A percentile compares a stretch with the other conserved stretches of the same genome.
Evolutionary conservation across 2,113 vertebrate genomes (phyloP).

Genomic region (Crotalus viridis): DNA sequence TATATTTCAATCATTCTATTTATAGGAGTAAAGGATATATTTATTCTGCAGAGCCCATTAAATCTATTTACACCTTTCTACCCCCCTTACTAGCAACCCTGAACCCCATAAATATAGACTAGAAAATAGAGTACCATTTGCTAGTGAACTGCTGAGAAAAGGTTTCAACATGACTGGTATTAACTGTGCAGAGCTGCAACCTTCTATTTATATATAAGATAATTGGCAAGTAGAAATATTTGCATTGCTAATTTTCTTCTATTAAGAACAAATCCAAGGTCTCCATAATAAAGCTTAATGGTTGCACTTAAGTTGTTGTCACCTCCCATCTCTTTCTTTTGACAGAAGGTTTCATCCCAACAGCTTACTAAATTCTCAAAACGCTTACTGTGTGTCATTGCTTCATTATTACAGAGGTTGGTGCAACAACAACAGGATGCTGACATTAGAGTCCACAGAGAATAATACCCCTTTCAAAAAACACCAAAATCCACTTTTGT

Average conservation of each 20-base stretch:
- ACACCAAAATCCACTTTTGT: not conserved
- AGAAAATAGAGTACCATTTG: constrained; percentile 40
- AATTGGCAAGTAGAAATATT: constrained; percentile 74
- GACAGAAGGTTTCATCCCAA: not conserved
- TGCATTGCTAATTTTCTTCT: constrained; percentile 72
- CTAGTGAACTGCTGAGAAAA: constrained; percentile 64
- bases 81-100: constrained; percentile 52
- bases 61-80: constrained; percentile 57
- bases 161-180: constrained; percentile 59
- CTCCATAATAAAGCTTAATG: constrained; percentile 62
- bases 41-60: constrained; percentile 64
- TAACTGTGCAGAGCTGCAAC: constrained; percentile 58
- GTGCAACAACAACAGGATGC: constrained; percentile 44
- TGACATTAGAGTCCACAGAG: constrained; percentile 37
- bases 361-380: constrained; percentile 38
- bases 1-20: constrained; percentile 55
- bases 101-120: constrained; percentile 60
- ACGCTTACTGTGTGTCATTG: constrained; percentile 45
- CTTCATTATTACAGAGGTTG: constrained; percentile 32
- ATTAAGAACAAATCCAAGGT: constrained; percentile 56
- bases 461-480: constrained; percentile 6
- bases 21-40: constrained; percentile 60
- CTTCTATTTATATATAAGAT: constrained; percentile 69
- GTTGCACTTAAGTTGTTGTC: constrained; percentile 56
- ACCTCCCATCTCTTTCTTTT: constrained; percentile 33